These are phyloP conservation scores for Eupithecia exiguata DNA, from an alignment of 2,888 invertebrate genomes.

Conservation along the genomic window DNA sequence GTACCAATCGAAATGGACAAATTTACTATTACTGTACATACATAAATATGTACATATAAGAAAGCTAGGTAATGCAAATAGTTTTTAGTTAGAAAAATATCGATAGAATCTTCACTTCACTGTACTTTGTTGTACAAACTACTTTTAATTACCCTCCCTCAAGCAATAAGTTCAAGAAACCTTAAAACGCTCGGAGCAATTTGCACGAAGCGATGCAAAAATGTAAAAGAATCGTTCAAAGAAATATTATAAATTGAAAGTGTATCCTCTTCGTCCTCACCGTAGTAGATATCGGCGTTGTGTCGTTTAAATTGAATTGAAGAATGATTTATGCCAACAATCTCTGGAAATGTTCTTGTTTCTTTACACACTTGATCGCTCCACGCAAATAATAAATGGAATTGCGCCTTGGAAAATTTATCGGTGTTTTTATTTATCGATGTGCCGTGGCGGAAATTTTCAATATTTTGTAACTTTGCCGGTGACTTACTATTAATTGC, in stretches of 20 bases:
- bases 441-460: conserved; percentile 54
- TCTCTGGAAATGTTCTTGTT: conserved; percentile 69
- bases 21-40: background rate
- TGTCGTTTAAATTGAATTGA: conserved; percentile 81
- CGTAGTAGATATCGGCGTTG: conserved; percentile 60
- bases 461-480: conserved; percentile 49
- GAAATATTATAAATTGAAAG: conserved; percentile 44
- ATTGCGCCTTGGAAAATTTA: conserved; percentile 61
- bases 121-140: background rate
- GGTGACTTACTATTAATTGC: conserved; percentile 50
- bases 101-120: background rate
- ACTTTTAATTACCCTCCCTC: background rate
- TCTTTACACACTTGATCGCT: conserved; percentile 72
- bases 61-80: background rate
- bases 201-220: conserved; percentile 18
- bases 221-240: conserved; percentile 29
- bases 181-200: conserved; percentile 7
- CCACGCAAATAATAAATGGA: conserved; percentile 70
- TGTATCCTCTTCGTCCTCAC: conserved; percentile 49
- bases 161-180: background rate
- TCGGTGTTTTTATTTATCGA: conserved; percentile 56
- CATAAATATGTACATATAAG: background rate
- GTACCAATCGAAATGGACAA: background rate
- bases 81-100: background rate
- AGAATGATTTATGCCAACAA: conserved; percentile 80